Evolutionary conservation across 2,797 vertebrate genomes (phyloP), one percentile per base, ranked within the genome.

Genomic region (Lateolabrax maculatus): DNA sequence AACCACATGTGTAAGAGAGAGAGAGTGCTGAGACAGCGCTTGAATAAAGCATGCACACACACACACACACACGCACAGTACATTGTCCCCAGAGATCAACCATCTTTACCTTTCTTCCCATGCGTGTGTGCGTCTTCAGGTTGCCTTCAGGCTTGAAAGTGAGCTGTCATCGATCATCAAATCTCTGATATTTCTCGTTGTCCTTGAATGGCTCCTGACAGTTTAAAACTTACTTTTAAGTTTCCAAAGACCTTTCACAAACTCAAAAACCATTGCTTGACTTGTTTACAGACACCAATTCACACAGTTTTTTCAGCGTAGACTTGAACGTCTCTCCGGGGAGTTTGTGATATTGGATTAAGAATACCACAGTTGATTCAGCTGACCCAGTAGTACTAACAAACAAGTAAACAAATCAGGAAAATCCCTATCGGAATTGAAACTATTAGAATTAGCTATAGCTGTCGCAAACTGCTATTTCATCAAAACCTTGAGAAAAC

Each of bases 371-470:
- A 56, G 71, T 87, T 85, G 49, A 77, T 88, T 92, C 79, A 90
- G 84, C 87, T 93, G 91, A 92, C 88, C 88, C 74, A 51, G 77
- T 86, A 90, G 80, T 88, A 65, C 84, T 57, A 76, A 78, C 71
- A 83, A 87, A 78, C 82, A 74, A 86, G 90, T 86, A 89, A 91
- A 92, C 80, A 92, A 88, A 91, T 82, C 61, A 56, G 80, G 83
- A 85, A 93, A 94, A 94, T 95, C 90, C 91, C 75, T 90, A 46
- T 83, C 57, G 89, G 93, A 93, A 94, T 93, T 94, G 89, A 93
- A 94, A 92, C 87, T 90, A 89, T 92, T 93, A 92, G 83, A 89
- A 82, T 92, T 93, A 93, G 51, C 84, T 80, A 78, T 84, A 87
- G 87, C 86, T 87, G 87, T 83, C 29, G 84, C 86, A 88, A 93